Conservation (phyloP, 2,797 vertebrate species). For the Ctenosaura bakeri region DNA sequence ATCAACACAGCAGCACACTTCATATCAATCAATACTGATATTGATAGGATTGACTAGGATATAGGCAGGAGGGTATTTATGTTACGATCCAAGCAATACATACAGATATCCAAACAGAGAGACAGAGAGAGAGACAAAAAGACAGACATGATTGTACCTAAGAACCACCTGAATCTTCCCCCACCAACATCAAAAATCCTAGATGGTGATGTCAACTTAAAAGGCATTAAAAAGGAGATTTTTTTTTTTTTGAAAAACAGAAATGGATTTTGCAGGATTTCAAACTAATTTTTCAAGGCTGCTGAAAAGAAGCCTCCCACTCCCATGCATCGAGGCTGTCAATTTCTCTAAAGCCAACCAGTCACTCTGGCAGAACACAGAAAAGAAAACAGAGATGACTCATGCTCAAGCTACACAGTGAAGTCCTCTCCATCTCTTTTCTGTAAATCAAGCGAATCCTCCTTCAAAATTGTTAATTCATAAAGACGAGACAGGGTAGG, state of each 20-base stretch:
- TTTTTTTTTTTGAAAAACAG: conserved; percentile 5
- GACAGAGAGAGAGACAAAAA: neutral
- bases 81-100: neutral
- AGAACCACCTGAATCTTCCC: neutral
- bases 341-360: conserved; percentile 40
- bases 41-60: neutral
- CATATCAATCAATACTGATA: neutral
- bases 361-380: neutral
- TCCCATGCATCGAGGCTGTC: neutral
- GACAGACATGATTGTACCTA: neutral
- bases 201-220: neutral
- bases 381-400: conserved; percentile 12
- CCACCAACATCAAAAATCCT: neutral
- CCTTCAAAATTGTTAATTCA: neutral
- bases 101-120: neutral
- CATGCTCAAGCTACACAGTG: neutral
- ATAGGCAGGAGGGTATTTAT: neutral
- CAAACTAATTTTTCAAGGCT: neutral
- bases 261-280: neutral
- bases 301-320: neutral
- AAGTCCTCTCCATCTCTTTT: neutral
- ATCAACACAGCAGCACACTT: neutral
- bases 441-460: conserved; percentile 21
- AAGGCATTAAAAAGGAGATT: neutral
- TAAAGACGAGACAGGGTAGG: neutral